Conservation (phyloP, 2,797 vertebrate genomes). For the Malurus leucopterus region DNA sequence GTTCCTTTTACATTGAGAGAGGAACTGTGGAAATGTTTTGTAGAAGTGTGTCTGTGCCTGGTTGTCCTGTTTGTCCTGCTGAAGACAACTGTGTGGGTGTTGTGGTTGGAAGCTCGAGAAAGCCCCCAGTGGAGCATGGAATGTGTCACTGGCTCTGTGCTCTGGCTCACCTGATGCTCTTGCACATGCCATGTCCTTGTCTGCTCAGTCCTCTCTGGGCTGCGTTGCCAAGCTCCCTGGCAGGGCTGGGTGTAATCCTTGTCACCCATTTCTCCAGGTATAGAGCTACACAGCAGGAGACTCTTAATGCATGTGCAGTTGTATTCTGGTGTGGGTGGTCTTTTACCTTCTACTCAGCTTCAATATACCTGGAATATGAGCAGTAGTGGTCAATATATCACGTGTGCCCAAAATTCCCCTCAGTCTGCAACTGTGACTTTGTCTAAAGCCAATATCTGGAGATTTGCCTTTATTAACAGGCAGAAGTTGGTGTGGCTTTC, state of each 20-base stretch:
- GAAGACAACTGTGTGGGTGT: neutral
- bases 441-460: neutral
- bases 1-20: neutral
- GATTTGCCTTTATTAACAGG: neutral
- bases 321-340: neutral
- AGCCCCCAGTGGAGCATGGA: neutral
- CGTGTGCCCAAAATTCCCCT: neutral
- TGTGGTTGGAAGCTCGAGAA: neutral
- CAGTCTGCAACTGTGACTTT: neutral
- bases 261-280: neutral
- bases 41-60: neutral
- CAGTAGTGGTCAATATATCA: neutral
- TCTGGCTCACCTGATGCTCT: neutral
- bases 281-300: neutral
- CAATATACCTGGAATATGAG: neutral
- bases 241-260: neutral
- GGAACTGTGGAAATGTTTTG: neutral
- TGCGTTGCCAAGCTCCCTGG: neutral
- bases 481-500: neutral
- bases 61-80: neutral
- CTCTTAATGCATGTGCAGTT: neutral
- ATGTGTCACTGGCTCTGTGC: rapidly evolving
- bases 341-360: neutral
- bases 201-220: neutral
- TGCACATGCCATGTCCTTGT: neutral